Conservation (phyloP, 2,113 vertebrate species). For the Chaetodon auriga region DNA sequence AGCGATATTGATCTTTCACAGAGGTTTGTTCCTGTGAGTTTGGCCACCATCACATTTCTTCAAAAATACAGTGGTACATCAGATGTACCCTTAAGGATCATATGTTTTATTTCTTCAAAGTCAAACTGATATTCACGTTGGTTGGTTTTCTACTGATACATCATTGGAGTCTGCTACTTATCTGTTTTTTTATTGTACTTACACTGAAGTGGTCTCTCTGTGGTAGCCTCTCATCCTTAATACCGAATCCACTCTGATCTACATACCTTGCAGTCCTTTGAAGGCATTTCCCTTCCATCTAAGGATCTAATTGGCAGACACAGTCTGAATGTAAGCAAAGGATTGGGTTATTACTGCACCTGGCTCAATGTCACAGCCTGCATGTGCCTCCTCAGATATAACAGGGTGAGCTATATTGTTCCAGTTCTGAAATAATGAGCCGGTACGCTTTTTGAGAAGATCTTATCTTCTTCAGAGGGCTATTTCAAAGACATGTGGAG, state of each 20-base stretch:
- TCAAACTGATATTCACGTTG: neutral
- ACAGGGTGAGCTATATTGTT: slow-evolving; percentile 5
- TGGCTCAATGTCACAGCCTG: slow-evolving; percentile 15
- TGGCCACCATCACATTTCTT: neutral
- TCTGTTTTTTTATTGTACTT: neutral
- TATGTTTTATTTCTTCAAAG: neutral
- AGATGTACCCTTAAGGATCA: neutral
- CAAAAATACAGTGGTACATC: neutral
- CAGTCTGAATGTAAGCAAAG: neutral
- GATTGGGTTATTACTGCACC: neutral
- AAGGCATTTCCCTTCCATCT: neutral
- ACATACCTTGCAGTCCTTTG: neutral
- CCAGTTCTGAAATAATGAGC: slow-evolving; percentile 44
- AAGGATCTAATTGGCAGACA: slow-evolving; percentile 1
- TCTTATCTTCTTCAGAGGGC: neutral
- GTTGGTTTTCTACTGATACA: neutral
- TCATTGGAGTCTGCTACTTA: neutral
- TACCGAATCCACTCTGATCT: neutral
- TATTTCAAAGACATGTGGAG: neutral
- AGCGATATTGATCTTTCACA: neutral
- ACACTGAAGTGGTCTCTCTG: neutral
- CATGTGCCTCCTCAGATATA: slow-evolving; percentile 5
- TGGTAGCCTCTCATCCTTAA: neutral
- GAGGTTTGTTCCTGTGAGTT: neutral
- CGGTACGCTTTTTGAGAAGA: neutral